These are phyloP conservation scores for Varanus salvator DNA, from an alignment of 2,113 vertebrate genomes.

Conservation along the genomic window DNA sequence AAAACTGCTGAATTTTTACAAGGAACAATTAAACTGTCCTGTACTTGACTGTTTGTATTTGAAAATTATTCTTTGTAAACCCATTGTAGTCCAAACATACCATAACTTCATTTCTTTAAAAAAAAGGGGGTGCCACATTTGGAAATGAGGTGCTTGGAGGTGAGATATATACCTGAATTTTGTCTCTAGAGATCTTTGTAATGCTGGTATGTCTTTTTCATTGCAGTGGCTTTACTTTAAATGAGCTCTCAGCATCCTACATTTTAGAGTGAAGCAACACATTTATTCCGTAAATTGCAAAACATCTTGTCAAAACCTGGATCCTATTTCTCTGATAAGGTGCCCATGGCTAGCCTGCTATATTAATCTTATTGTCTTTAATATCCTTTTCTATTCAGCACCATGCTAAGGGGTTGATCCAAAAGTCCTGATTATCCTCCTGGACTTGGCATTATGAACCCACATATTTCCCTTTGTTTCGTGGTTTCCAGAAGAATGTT, in stretches of 20 bases:
- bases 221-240: conserved; percentile 35
- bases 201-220: conserved; percentile 36
- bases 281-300: conserved; percentile 54
- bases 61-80: conserved; percentile 26
- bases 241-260: conserved; percentile 37
- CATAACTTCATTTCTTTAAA: conserved; percentile 1
- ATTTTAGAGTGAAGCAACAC: conserved; percentile 45
- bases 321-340: conserved; percentile 35
- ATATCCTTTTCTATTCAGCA: conserved; percentile 27
- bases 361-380: conserved; percentile 55
- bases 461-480: neutral
- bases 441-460: neutral
- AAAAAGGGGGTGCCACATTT: neutral
- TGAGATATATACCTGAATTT: neutral
- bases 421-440: neutral
- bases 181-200: accelerated
- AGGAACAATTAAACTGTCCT: conserved; percentile 15
- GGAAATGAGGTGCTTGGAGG: conserved; percentile 12
- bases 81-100: neutral
- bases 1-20: conserved; percentile 27
- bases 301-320: conserved; percentile 24
- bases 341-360: conserved; percentile 41
- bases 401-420: neutral
- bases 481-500: neutral
- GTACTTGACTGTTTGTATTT: conserved; percentile 16